phyloP scores from a whole-genome alignment of 2,797 vertebrate species.

The Sternotherus odoratus region DNA sequence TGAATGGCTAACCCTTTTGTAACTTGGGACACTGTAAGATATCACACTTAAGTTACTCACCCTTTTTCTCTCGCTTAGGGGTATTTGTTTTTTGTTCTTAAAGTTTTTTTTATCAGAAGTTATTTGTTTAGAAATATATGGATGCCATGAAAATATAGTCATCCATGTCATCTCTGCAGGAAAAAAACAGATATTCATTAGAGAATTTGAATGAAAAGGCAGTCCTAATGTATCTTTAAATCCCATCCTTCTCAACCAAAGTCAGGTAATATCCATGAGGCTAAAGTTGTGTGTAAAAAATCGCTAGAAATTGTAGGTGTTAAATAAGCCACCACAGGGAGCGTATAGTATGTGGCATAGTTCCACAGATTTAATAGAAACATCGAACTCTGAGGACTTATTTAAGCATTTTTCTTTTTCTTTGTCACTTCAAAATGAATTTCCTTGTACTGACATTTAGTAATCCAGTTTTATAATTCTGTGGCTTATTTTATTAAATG shows the following conservation, averaged over 20 bases:
- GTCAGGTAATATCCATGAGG: conserved; percentile 30
- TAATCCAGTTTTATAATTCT: background rate
- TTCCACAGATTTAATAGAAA: conserved; percentile 31
- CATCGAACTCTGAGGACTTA: conserved; percentile 12
- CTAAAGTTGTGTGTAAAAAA: conserved; percentile 48
- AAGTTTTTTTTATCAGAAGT: background rate
- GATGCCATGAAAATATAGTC: conserved; percentile 52
- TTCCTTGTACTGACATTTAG: conserved; percentile 28
- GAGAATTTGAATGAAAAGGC: conserved; percentile 4
- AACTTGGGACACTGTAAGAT: conserved; percentile 70
- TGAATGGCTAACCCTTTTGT: conserved; percentile 58
- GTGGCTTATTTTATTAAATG: conserved; percentile 9
- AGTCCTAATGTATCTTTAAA: background rate
- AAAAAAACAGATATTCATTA: background rate
- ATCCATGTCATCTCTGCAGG: background rate
- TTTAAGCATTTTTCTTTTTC: conserved; percentile 8
- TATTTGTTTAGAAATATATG: conserved; percentile 63
- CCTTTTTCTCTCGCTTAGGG: background rate
- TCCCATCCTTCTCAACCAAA: conserved; percentile 16
- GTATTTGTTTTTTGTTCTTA: conserved; percentile 32
- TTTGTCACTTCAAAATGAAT: conserved; percentile 40
- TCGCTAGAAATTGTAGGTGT: conserved; percentile 52
- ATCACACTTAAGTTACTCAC: conserved; percentile 62
- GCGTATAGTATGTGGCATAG: background rate
- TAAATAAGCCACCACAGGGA: conserved; percentile 43